Evolutionary conservation across 2,888 invertebrate species (phyloP), one percentile per base, ranked within the genome.

Genomic region (Dromius quadrimaculatus): DNA sequence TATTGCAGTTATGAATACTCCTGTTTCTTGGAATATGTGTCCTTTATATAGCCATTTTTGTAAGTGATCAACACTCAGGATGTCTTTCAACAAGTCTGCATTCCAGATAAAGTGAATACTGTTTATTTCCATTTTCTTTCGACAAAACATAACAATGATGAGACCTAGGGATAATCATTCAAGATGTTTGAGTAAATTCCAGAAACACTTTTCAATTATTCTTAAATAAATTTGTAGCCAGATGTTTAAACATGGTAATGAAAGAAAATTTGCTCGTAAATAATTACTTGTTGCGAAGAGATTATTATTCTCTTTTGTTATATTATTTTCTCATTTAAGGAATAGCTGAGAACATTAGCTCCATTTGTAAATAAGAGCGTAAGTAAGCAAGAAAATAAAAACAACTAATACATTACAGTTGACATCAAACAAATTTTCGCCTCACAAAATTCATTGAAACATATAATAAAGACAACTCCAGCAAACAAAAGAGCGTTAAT

Each of bases 231-330:
- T 17, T 43, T 62, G 22, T 11, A 64, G 32, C 45, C 45, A 64
- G 64, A 64, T 32, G 64, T 34, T 47, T 47, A 34, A 64, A 64
- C 47, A 64, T 47, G 47, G 11, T 38, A 63, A 63, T 63, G 63
- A 63, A 43, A 63, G 38, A 38, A 34, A 64, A 32, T 47, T 64
- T 34, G 19, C 45, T 38, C 32, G 64, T 47, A 47, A 64, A 47
- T 64, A 64, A 64, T 64, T 64, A 64, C 47, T 20, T 20, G 32
- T 47, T 28, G 45, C 64, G 47, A 34, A 64, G 64, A 47, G 47
- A 47, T 64, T 20, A 20, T 62, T 62, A 41, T 23, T 15, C 41
- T 11, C 50, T 50, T 54, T 59, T 59, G 36, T 59, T 17, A 34
- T 19, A 59, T 59, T 59, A 59, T 59, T 19, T 34, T 59, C 36